These are phyloP conservation scores for Torymus aiolomorphi DNA, from an alignment of 2,888 invertebrate genomes.

Conservation along the genomic window DNA sequence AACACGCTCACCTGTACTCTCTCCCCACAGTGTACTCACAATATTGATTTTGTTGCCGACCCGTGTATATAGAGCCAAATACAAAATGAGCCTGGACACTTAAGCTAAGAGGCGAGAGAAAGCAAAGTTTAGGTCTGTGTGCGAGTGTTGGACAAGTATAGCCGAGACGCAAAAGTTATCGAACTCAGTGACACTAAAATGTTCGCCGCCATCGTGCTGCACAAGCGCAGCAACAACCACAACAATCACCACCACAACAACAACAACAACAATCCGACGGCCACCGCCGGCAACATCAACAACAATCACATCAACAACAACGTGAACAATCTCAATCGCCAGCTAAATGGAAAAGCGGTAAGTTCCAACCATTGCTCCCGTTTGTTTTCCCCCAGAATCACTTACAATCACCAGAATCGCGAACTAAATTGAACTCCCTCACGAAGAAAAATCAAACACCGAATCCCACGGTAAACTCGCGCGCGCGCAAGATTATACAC, in stretches of 20 bases:
- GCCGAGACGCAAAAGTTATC: not conserved
- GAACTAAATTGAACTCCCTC: constrained; percentile 15
- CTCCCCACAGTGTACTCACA: not conserved
- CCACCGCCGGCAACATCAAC: constrained; percentile 53
- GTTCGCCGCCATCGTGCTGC: constrained; percentile 74
- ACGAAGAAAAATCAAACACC: constrained; percentile 2
- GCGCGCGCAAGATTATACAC: not conserved
- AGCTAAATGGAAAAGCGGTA: constrained; percentile 66
- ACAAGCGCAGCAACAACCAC: constrained; percentile 71
- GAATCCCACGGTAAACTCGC: not conserved
- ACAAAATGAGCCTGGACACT: constrained; percentile 38
- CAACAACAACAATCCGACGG: constrained; percentile 64
- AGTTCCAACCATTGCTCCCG: constrained; percentile 63
- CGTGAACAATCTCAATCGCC: constrained; percentile 66
- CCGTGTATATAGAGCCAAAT: not conserved
- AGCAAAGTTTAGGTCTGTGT: not conserved
- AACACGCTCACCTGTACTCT: constrained; percentile 16
- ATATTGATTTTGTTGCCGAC: constrained; percentile 28
- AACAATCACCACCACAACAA: constrained; percentile 64
- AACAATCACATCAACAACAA: constrained; percentile 71
- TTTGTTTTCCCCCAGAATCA: constrained; percentile 26
- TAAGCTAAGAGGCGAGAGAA: not conserved
- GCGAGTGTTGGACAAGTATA: not conserved
- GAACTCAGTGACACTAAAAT: constrained; percentile 61
- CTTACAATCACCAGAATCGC: constrained; percentile 13